These are phyloP conservation scores for Recurvirostra avosetta DNA, from an alignment of 2,113 vertebrate species.

Conservation along the genomic window DNA sequence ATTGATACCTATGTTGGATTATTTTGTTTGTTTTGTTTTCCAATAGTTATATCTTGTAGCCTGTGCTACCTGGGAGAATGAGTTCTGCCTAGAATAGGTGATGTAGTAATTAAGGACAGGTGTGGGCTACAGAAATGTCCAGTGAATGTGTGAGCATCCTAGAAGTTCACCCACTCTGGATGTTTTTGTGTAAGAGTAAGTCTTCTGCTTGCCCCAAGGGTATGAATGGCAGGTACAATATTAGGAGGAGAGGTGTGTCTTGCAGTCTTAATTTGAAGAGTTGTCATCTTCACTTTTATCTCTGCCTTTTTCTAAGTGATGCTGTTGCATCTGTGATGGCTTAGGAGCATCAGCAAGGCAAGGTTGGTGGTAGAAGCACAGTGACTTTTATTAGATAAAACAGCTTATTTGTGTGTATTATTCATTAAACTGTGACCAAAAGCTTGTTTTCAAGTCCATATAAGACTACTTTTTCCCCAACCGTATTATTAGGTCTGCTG, in stretches of 20 bases:
- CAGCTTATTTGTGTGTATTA: not conserved
- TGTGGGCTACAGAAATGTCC: not conserved
- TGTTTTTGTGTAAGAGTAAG: not conserved
- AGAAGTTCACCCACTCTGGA: not conserved
- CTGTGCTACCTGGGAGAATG: not conserved
- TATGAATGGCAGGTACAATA: not conserved
- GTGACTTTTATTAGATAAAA: not conserved
- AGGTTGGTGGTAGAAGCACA: not conserved
- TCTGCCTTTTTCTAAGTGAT: not conserved
- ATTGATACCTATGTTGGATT: not conserved
- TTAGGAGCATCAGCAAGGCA: not conserved
- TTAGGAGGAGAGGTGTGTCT: not conserved
- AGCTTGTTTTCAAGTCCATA: not conserved
- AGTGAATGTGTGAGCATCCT: not conserved
- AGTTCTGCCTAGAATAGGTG: not conserved
- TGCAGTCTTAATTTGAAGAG: not conserved
- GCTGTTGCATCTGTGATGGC: not conserved
- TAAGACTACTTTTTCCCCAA: not conserved
- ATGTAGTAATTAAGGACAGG: not conserved
- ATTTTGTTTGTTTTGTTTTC: not conserved
- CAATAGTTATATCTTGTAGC: not conserved
- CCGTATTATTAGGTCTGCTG: not conserved
- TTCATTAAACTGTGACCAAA: too few species aligned
- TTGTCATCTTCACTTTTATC: not conserved
- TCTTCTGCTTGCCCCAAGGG: rapidly evolving